Evolutionary conservation across 2,797 vertebrate genomes (phyloP), one percentile per base, ranked within the genome.

Genomic region (Sardinella longiceps): DNA sequence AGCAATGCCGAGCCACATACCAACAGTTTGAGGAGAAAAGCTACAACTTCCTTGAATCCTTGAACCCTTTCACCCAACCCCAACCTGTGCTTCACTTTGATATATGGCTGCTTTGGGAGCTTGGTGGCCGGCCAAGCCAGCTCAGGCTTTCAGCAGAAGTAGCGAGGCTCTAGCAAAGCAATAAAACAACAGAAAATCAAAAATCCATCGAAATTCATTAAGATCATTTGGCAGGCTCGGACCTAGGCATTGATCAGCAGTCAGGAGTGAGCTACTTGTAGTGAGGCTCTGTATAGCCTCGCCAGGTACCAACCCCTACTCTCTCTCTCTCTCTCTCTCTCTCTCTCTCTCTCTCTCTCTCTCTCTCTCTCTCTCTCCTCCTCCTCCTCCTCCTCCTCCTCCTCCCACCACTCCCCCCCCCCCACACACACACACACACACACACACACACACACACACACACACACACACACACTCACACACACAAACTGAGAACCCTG

Each of bases 201-300:
- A 58, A 58, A 58, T 58, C 56, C 56, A 58, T 58, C n/a, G 23
- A 58, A 58, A 58, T 58, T 58, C 56, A 58, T n/a, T 58, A 58
- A 25, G 56, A 25, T 58, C 56, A 58, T 58, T 58, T 58, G 56
- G 56, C 56, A 56, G 53, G 53, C 53, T 56, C n/a, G 5, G 56
- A 1, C 56, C 23, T 58, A 7, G n/a, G 1, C n/a, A 58, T 58
- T 58, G 56, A 58, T 58, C 56, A 2, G 5, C 56, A 58, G 56
- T n/a, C 23, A 25, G 56, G 56, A 58, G 53, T 5, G 53, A n/a
- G 53, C 53, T 23, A 14, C 9, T 50, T 14, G 48, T 4, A 50
- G 48, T 45, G 2, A 7, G 43, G 43, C 43, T 45, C 43, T 2
- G 43, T 45, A 45, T 45, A 45, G 43, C 43, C n/a, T n/a, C n/a